phyloP scores from a whole-genome alignment of 2,113 vertebrate genomes.

The Sakesphorus luctuosus region DNA sequence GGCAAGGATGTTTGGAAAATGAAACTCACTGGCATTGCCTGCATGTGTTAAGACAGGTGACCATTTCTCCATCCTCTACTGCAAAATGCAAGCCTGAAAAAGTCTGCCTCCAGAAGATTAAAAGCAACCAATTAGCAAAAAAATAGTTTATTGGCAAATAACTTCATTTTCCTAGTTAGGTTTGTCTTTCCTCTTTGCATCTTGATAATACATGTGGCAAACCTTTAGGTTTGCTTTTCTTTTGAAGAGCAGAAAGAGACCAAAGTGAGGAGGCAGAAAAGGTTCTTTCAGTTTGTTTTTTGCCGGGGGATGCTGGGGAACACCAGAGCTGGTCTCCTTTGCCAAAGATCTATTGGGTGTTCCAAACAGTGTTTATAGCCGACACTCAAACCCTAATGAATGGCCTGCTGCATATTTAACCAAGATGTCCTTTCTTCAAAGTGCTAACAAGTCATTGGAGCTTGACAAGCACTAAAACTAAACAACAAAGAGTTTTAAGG shows the following conservation, averaged over 20 bases:
- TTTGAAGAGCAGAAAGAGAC: not conserved
- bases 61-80: not conserved
- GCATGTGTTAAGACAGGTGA: not conserved
- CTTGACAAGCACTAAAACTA: conserved; percentile 49
- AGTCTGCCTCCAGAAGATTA: not conserved
- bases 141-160: not conserved
- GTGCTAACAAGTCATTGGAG: conserved; percentile 25
- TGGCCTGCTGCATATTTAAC: conserved; percentile 55
- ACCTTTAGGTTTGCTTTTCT: not conserved
- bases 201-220: not conserved
- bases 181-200: not conserved
- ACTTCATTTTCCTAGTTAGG: not conserved
- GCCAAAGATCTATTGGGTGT: conserved; percentile 11
- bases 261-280: not conserved
- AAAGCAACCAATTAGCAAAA: not conserved
- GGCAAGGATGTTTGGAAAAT: not conserved
- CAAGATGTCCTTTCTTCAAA: conserved; percentile 26
- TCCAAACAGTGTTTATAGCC: not conserved
- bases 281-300: not conserved
- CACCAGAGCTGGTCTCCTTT: not conserved
- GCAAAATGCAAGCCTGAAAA: not conserved
- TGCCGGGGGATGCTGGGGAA: not conserved
- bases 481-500: conserved; percentile 27
- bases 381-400: conserved; percentile 32
- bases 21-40: not conserved